phyloP scores from a whole-genome alignment of 1,140 invertebrate species.

The Pogonomyrmex californicus region DNA sequence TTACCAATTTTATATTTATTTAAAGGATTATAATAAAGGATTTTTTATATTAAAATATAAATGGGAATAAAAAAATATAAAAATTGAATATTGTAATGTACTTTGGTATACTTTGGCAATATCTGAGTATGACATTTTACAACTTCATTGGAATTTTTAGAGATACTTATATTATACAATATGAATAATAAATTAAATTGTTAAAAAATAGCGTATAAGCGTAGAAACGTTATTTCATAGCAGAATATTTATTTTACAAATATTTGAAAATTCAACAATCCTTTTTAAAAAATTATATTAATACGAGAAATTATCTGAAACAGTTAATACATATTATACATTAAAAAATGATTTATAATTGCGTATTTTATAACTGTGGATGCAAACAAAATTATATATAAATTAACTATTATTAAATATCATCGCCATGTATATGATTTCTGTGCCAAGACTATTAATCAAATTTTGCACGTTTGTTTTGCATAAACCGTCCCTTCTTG shows the following conservation, averaged over 20 bases:
- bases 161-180: neutral
- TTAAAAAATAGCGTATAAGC: neutral
- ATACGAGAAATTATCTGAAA: neutral
- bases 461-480: neutral
- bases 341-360: neutral
- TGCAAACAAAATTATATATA: neutral
- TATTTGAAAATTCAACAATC: neutral
- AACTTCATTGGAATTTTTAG: neutral
- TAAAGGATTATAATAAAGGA: neutral
- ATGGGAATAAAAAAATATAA: neutral
- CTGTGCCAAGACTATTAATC: neutral
- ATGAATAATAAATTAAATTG: neutral
- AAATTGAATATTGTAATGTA: slow-evolving; percentile 15
- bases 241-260: neutral
- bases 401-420: neutral
- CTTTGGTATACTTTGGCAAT: neutral
- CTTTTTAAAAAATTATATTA: neutral
- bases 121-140: slow-evolving; percentile 7
- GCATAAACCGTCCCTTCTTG: neutral
- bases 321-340: neutral
- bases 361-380: neutral
- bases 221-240: no score
- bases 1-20: neutral
- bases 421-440: neutral
- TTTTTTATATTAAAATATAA: slow-evolving; percentile 18